Base-by-base conservation (phyloP, 2,113 vertebrate genomes). In the Corythornis cristatus region DNA sequence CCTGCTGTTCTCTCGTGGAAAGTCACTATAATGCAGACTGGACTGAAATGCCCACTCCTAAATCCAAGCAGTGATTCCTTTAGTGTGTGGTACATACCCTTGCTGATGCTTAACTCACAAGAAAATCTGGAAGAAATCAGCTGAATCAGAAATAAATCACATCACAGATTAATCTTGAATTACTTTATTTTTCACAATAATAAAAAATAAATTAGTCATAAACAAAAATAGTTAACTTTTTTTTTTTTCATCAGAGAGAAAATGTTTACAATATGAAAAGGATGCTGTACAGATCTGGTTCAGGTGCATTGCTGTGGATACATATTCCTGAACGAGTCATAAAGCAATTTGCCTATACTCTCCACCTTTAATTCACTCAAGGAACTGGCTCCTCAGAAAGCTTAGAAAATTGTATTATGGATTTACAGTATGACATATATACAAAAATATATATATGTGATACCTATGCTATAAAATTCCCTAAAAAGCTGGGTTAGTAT, bases 161-260 rank as follows among this genome's bases (percentile, higher is more conserved):
- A 13, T 33, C 46, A 73, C 80, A 77, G 65, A 42, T 83, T 45
- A 8, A 87, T 80, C 61, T 83, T 88, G 78, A 95, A 96, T 98
- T 97, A 97, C 88, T 98, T 98, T 97, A 96, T 97, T 98, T 97
- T 97, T 96, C 94, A 97, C 97, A 98, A 97, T 97, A 97, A 98
- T 97, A 98, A 97, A 97, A 98, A 98, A 98, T 98, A 98, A 98
- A 98, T 98, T 98, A 98, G 97, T 98, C 96, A 96, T 97, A 97
- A 97, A 97, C 97, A 98, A 98, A 98, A 98, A 98, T 97, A 98
- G 94, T 97, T 95, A 96, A 95, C 95, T 86, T 85, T 98, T 97
- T 37, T 37, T 37, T 37, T 93, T 94, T 89, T 81, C 48, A 92
- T 93, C 83, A 83, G 95, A 90, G 96, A 96, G 92, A 91, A 97